Evolutionary conservation across 2,113 vertebrate species (phyloP), one percentile per base, ranked within the genome.

Genomic region (Oncorhynchus masou): DNA sequence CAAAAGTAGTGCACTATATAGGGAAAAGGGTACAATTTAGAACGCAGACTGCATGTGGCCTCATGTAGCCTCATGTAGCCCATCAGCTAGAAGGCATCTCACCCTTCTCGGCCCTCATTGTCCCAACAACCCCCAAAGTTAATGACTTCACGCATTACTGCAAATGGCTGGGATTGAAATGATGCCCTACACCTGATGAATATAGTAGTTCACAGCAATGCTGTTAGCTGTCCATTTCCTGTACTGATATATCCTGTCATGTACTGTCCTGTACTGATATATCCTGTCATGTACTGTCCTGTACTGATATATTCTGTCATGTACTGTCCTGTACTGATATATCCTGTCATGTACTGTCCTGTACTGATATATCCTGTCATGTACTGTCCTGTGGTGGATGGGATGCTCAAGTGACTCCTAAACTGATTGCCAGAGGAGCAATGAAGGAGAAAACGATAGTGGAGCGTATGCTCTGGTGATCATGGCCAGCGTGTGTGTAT

Each of bases 81-180:
- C 77, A 81, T 84, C 88, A 84, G 83, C 88, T 89, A 80, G 78
- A 83, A 91, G 90, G 86, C 88, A 87, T 88, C 87, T 79, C 39
- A 45, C 39, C 39, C 39, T 45, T 45, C 39, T 45, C 39, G 39
- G 39, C 39, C 39, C 39, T 45, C 79, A 84, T 81, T 90, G 88
- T 92, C 89, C 86, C 87, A 85, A 45, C 39, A 45, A 91, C 88
- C 86, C 76, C 76, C 80, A 89, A 91, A 89, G 86, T 93, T 91
- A 93, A 94, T 90, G 90, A 91, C 90, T 91, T 92, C 77, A 91
- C 82, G 78, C 90, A 91, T 93, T 91, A 91, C 81, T 81, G 90
- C 85, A 88, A 91, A 91, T 89, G 90, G 79, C 75, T 89, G 87
- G 87, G 84, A 85, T 86, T 90, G 84, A 88, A 86, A 92, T 91